A percentile compares a stretch with the other conserved stretches of the same genome.
Evolutionary conservation across 2,113 vertebrate species (phyloP).

Genomic region (Fukomys damarensis): DNA sequence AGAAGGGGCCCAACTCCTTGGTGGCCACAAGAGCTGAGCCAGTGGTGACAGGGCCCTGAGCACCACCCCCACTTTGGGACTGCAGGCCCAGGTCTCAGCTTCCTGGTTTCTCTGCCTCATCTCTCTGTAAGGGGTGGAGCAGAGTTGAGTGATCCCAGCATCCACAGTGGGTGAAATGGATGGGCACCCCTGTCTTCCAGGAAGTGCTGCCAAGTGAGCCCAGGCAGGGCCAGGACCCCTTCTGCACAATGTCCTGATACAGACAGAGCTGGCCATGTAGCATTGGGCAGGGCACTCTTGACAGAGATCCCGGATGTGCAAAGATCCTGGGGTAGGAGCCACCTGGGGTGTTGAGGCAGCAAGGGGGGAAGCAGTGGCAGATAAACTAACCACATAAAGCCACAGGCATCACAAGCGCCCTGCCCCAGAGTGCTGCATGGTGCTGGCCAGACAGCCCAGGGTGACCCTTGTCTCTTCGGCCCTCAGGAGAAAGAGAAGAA

Average conservation of each 20-base stretch:
- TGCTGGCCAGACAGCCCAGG: neutral
- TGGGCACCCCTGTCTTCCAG: neutral
- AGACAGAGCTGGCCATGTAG: neutral
- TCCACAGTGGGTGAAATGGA: neutral
- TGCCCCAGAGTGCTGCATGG: neutral
- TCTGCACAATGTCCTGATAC: neutral
- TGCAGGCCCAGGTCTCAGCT: neutral
- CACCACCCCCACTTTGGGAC: neutral
- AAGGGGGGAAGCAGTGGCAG: no score
- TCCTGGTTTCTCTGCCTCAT: neutral
- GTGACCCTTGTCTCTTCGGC: accelerated
- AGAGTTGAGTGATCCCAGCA: no score
- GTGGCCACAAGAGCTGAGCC: neutral
- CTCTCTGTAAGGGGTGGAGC: neutral
- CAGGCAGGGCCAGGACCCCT: neutral
- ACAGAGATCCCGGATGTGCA: neutral
- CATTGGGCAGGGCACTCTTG: no score
- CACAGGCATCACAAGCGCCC: neutral
- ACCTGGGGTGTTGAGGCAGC: neutral
- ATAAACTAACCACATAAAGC: no score
- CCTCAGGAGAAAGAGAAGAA: conserved; percentile 98
- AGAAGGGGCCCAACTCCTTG: no score
- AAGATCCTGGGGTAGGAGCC: no score
- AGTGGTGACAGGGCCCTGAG: accelerated
- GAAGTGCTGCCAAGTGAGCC: neutral